These are phyloP conservation scores for Petrocephalus zakoni DNA, from an alignment of 2,113 vertebrate species.

Conservation along the genomic window DNA sequence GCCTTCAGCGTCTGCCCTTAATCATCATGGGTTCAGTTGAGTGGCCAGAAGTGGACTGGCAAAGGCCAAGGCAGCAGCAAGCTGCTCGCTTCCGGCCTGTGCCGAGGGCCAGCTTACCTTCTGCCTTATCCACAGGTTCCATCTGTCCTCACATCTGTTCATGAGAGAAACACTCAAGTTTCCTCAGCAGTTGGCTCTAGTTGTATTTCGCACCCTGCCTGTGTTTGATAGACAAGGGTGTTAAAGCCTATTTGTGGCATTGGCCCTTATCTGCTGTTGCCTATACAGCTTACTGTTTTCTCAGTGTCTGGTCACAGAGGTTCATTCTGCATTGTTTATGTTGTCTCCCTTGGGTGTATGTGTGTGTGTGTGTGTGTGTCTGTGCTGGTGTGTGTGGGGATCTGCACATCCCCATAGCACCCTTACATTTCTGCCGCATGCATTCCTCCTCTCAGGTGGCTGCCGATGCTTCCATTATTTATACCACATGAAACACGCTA, in stretches of 20 bases:
- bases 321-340: background rate
- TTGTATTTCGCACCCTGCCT: background rate
- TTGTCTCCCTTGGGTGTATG: background rate
- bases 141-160: conserved; percentile 3
- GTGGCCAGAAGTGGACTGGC: background rate
- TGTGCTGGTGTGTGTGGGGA: background rate
- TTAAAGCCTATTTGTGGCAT: background rate
- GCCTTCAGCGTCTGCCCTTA: too few relatives aligned
- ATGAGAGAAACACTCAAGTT: background rate
- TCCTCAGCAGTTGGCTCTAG: background rate
- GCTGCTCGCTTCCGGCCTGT: background rate
- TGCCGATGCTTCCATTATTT: too few relatives aligned
- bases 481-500: too few relatives aligned
- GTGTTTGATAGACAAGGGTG: background rate
- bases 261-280: background rate
- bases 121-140: background rate
- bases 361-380: background rate
- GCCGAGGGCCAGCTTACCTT: background rate
- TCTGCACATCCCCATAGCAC: too few relatives aligned
- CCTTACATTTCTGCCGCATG: too few relatives aligned
- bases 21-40: too few relatives aligned
- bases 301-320: background rate
- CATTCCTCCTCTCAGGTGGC: too few relatives aligned
- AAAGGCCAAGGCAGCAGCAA: background rate
- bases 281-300: background rate